Percentiles rank a stretch among this genome's conserved stretches.
Conservation (phyloP, 2,113 vertebrate genomes). For the Melospiza georgiana region DNA sequence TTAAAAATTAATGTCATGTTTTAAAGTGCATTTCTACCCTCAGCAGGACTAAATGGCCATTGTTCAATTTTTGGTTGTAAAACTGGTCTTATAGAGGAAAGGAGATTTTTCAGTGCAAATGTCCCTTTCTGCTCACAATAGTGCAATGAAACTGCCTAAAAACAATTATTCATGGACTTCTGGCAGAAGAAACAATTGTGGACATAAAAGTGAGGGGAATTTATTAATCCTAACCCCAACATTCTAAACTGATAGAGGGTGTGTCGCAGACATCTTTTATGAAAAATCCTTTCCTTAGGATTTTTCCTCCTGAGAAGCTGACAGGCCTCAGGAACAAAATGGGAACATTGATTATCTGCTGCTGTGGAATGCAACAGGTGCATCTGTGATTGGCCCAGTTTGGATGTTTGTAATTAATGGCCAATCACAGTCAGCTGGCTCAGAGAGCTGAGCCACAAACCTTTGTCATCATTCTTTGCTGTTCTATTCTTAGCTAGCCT, state of each 20-base stretch:
- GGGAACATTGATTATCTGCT: no score
- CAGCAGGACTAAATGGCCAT: background rate
- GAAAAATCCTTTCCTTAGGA: no score
- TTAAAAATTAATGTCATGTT: background rate
- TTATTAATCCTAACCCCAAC: background rate
- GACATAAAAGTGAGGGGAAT: background rate
- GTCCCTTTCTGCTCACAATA: background rate
- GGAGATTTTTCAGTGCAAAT: background rate
- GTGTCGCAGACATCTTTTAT: no score
- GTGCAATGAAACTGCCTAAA: background rate
- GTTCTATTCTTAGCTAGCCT: no score
- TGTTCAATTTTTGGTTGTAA: slow-evolving; percentile 25
- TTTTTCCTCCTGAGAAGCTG: no score
- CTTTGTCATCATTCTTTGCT: no score
- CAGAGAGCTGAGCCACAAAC: no score
- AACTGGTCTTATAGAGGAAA: slow-evolving; percentile 6
- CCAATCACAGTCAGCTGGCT: no score
- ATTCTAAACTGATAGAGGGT: background rate
- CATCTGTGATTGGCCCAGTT: no score
- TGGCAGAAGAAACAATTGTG: background rate
- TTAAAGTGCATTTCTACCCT: background rate
- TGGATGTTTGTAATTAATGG: no score
- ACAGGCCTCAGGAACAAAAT: no score
- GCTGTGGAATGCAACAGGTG: no score
- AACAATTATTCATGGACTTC: background rate